phyloP scores from a whole-genome alignment of 1,140 invertebrate genomes.

The Chrysopa pallens region DNA sequence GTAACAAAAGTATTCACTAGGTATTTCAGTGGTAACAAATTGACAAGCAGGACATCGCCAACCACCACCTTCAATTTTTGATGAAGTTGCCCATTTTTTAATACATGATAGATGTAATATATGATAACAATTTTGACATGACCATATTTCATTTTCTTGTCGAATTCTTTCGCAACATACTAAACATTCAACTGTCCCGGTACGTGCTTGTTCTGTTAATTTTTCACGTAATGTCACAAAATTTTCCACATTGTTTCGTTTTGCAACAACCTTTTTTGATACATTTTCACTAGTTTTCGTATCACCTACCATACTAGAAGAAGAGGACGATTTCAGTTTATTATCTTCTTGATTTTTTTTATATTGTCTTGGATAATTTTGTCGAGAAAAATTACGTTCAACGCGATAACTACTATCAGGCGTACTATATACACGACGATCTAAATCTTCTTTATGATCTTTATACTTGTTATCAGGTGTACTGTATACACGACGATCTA shows the following conservation, averaged over 20 bases:
- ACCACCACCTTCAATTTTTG: slow-evolving; percentile 52
- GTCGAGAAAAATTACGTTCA: no score
- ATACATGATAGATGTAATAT: slow-evolving; percentile 81
- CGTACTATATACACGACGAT: no score
- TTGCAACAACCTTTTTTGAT: no score
- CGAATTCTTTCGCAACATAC: slow-evolving; percentile 80
- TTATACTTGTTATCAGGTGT: no score
- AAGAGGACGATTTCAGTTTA: no score
- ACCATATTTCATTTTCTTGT: slow-evolving; percentile 69
- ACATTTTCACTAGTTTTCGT: no score
- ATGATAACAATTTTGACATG: slow-evolving; percentile 77
- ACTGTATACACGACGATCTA: no score
- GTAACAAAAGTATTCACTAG: slow-evolving; percentile 63
- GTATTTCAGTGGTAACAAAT: slow-evolving; percentile 44
- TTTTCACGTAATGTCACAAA: slow-evolving; percentile 49
- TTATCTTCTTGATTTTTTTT: no score
- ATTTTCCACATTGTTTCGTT: slow-evolving; percentile 1
- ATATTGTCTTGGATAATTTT: no score
- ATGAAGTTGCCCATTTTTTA: slow-evolving; percentile 76
- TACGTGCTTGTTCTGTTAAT: slow-evolving; percentile 60
- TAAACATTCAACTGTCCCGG: slow-evolving; percentile 69
- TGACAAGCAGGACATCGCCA: slow-evolving; percentile 92
- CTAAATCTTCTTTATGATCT: no score
- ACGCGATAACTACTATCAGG: no score
- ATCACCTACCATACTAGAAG: no score